Conservation (phyloP, 2,888 invertebrate genomes). For the Euplagia quadripunctaria region DNA sequence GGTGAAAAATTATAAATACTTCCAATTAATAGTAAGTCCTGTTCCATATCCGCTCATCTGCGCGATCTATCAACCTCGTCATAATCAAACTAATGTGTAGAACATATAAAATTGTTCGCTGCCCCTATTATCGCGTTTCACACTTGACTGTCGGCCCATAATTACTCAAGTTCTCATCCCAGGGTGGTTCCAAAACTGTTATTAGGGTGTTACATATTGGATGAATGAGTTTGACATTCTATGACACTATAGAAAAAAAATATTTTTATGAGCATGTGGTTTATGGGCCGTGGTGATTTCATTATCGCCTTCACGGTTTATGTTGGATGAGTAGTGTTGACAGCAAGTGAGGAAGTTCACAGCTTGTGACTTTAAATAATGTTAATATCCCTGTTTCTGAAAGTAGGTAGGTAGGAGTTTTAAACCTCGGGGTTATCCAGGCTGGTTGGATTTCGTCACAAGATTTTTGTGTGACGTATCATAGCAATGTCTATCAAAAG, state of each 20-base stretch:
- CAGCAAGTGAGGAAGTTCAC: conserved; percentile 20
- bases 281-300: conserved; percentile 39
- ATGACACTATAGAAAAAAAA: conserved; percentile 25
- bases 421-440: no score
- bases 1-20: not conserved
- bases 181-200: conserved; percentile 43
- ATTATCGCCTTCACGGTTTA: conserved; percentile 39
- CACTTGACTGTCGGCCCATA: conserved; percentile 70
- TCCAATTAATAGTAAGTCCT: conserved; percentile 9
- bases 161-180: conserved; percentile 80
- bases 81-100: conserved; percentile 66
- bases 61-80: conserved; percentile 52
- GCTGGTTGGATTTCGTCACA: not conserved
- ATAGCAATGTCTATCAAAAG: not conserved
- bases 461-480: not conserved
- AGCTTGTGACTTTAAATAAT: conserved; percentile 17
- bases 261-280: conserved; percentile 32
- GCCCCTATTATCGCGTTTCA: conserved; percentile 80
- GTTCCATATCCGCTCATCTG: conserved; percentile 12
- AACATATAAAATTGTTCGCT: conserved; percentile 65
- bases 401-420: not conserved
- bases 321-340: conserved; percentile 7
- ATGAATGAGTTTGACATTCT: conserved; percentile 44
- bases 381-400: not conserved
- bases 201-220: conserved; percentile 51